Evolutionary conservation across 2,113 vertebrate genomes (phyloP).

Genomic region (Sylvietta virens): DNA sequence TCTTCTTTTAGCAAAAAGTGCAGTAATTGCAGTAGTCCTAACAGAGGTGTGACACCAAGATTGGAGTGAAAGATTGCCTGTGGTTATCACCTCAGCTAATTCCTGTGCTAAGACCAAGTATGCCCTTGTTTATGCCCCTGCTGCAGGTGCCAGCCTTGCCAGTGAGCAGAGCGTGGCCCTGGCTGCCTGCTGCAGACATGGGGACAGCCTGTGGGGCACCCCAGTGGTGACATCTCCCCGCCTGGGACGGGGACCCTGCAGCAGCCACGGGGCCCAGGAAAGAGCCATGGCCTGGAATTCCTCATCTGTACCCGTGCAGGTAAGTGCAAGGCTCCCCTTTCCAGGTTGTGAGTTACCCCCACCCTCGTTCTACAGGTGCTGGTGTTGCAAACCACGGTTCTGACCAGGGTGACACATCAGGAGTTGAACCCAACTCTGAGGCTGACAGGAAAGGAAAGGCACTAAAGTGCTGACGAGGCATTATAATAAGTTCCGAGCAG

Average conservation of each 20-base stretch:
- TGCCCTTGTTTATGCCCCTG: neutral
- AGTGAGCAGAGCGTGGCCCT: rapidly evolving
- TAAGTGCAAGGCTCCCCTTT: neutral
- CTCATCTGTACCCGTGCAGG: rapidly evolving
- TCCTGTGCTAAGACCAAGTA: neutral
- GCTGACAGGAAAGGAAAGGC: neutral
- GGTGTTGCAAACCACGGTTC: neutral
- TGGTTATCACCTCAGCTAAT: neutral
- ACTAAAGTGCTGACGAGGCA: neutral
- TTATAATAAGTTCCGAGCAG: neutral
- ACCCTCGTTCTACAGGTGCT: rapidly evolving
- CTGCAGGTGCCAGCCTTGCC: neutral
- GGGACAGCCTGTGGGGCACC: neutral
- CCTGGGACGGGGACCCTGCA: neutral
- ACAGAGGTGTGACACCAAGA: neutral
- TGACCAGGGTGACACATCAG: neutral
- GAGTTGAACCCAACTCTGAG: neutral
- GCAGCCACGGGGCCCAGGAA: neutral
- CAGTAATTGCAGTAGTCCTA: neutral
- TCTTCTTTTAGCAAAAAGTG: neutral
- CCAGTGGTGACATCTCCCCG: rapidly evolving
- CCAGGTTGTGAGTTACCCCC: rapidly evolving
- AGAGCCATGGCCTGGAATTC: neutral
- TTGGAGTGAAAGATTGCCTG: neutral
- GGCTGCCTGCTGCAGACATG: neutral